Evolutionary conservation across 1,140 invertebrate genomes (phyloP), one percentile per base, ranked within the genome.

Genomic region (Lethrus apterus): DNA sequence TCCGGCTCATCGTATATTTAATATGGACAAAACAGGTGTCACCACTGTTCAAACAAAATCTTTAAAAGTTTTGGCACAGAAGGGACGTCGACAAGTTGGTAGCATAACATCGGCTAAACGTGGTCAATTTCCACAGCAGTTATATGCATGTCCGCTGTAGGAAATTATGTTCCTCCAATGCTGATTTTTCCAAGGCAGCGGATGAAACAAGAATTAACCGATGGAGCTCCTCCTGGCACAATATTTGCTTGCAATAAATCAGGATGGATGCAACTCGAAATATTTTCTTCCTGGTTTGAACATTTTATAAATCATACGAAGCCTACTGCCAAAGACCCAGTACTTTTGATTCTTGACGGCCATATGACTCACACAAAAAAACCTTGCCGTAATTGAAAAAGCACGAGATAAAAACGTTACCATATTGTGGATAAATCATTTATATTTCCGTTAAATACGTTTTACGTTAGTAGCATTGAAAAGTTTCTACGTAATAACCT

Each of bases 21-120:
- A 66, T 53, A 60, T 66, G 4, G 60, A 67, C 34, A 64, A 67
- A 54, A 63, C 55, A 2, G 63, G 62, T 36, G 14, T 66, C 0
- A 48, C 56, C 11, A 51, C 59, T 18, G 63, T 67, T 4, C 59
- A 62, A 36, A 55, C 23, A 26, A 64, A 59, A 48, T 54, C 57
- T 38, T 35, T 47, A 24, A 31, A 59, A 50, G 47, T 68, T 11
- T 44, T 68, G 20, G 62, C 44, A 2, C 18, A 17, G 13, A 56
- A 50, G 55, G 58, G 58, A 1, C 63, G 64, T 50, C n/a, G 48
- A 23, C 66, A 67, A 47, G 52, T 65, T 36, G 58, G 53, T 14
- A 19, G 54, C 30, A 30, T 54, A 15, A 61, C 57, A 21, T 60
- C 60, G 10, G 32, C 56, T 13, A 67, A n/a, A n/a, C n/a, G n/a